Base-by-base conservation (phyloP, 2,113 vertebrate species). In the Rhinogobius similis region DNA sequence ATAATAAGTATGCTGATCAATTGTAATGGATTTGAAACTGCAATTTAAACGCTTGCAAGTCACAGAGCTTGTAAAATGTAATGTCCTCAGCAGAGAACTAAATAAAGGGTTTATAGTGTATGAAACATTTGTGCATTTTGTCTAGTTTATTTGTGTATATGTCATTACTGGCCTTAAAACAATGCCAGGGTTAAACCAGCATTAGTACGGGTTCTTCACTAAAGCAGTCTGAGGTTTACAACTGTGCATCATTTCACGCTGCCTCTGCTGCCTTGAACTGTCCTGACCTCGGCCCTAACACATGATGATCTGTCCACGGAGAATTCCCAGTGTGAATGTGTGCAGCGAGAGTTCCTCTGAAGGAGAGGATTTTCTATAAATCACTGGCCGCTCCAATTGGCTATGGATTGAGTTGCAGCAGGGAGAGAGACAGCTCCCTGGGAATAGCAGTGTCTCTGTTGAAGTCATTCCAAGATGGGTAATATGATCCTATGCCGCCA, bases 391-490 rank as follows among this genome's bases (percentile, higher is more conserved):
- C 85, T 75, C 86, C 86, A 88, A 93, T 94, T 93, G 89, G 86
- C 90, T 87, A 85, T 87, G 92, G 90, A 92, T 93, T 93, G 91
- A 93, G 92, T 93, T 93, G 91, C 92, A 90, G 87, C 11, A 66
- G 83, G 70, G 80, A 82, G 87, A 85, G 85, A 85, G 85, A 86
- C 73, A 72, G 89, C 89, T 91, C 90, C 87, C 88, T 92, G 91
- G 90, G 92, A 93, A 94, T 89, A 87, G 89, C 82, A 88, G 85
- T 83, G 86, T 90, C 86, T 91, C 88, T 86, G 90, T 81, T 91
- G 90, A 94, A 93, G 92, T 92, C 91, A 92, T 93, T 93, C 92
- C 89, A 91, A 89, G 87, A 89, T 78, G 86, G 85, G 92, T 92
- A 94, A 93, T 93, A 86, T 85, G 88, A 94, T 93, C 91, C 77